Percentiles rank a stretch among this genome's conserved stretches.
phyloP scores from a whole-genome alignment of 1,140 invertebrate species.

The Ips typographus region DNA sequence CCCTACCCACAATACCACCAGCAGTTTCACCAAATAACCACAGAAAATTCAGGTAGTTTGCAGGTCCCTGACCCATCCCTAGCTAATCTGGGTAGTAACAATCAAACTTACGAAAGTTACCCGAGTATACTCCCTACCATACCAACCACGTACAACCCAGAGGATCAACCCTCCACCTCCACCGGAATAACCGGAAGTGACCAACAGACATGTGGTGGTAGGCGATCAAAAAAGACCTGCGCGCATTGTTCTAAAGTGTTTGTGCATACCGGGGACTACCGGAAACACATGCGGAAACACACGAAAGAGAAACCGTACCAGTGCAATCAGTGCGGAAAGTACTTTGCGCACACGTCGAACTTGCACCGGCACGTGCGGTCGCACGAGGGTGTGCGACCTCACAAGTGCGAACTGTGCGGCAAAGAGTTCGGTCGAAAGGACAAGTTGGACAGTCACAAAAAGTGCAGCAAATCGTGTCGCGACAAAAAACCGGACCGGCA shows the following conservation, averaged over 20 bases:
- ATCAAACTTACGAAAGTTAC: too few species aligned
- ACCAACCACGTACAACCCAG: not conserved
- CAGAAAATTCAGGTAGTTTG: too few species aligned
- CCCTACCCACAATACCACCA: too few species aligned
- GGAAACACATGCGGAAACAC: constrained; percentile 70
- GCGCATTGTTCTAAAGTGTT: constrained; percentile 47
- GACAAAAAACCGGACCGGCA: constrained; percentile 25
- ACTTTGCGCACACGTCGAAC: constrained; percentile 70
- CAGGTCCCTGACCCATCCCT: too few species aligned
- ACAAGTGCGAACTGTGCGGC: constrained; percentile 65
- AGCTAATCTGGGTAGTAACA: too few species aligned
- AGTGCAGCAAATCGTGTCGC: constrained; percentile 41
- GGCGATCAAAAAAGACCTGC: constrained; percentile 34
- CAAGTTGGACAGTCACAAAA: constrained; percentile 61
- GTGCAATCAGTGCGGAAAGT: constrained; percentile 72
- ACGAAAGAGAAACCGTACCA: constrained; percentile 72
- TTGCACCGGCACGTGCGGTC: constrained; percentile 66
- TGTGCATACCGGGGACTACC: constrained; percentile 49
- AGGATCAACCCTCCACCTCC: constrained; percentile 33
- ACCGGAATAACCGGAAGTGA: constrained; percentile 2
- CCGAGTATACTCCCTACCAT: too few species aligned
- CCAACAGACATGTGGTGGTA: not conserved
- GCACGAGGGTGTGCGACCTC: constrained; percentile 64
- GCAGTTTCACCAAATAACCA: too few species aligned
- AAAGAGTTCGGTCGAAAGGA: constrained; percentile 72